A percentile compares a stretch with the other conserved stretches of the same genome.
These are phyloP conservation scores for Arnoldichthys spilopterus DNA, from an alignment of 2,797 vertebrate species.

Conservation along the genomic window DNA sequence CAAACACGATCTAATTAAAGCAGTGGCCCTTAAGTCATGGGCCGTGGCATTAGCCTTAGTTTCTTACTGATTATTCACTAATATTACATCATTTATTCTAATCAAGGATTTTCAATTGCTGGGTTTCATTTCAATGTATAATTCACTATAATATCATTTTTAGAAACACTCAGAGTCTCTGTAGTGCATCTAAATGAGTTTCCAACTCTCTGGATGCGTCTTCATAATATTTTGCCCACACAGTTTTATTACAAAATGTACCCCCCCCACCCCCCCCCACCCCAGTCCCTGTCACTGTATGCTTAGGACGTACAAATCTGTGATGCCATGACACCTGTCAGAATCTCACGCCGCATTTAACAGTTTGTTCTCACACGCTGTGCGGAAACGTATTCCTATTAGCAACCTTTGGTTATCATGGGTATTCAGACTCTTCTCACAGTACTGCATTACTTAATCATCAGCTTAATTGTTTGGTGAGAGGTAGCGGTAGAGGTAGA, in stretches of 20 bases:
- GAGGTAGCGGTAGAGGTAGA: too few species aligned
- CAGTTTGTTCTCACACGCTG: conserved; percentile 12
- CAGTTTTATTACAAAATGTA: neutral
- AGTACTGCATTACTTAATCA: conserved; percentile 49
- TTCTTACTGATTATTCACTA: conserved; percentile 45
- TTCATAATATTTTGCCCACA: conserved; percentile 12
- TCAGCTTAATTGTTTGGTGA: conserved; percentile 51
- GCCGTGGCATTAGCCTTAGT: conserved; percentile 35
- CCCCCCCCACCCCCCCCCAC: too few species aligned
- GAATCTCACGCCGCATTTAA: conserved; percentile 14
- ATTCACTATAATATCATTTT: conserved; percentile 40
- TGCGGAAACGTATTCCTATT: conserved; percentile 60
- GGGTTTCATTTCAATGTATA: conserved; percentile 45
- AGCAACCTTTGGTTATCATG: conserved; percentile 59
- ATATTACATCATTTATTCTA: conserved; percentile 49
- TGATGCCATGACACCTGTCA: conserved; percentile 37
- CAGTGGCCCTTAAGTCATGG: conserved; percentile 34
- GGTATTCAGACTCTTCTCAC: conserved; percentile 53
- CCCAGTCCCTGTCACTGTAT: neutral
- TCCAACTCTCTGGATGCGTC: neutral
- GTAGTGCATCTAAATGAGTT: conserved; percentile 29
- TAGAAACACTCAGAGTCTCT: conserved; percentile 9
- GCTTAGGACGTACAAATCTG: conserved; percentile 19
- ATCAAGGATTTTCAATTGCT: conserved; percentile 47
- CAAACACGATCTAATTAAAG: conserved; percentile 47